Evolutionary conservation across 2,888 invertebrate species (phyloP).

Genomic region (Drosophila falleni): DNA sequence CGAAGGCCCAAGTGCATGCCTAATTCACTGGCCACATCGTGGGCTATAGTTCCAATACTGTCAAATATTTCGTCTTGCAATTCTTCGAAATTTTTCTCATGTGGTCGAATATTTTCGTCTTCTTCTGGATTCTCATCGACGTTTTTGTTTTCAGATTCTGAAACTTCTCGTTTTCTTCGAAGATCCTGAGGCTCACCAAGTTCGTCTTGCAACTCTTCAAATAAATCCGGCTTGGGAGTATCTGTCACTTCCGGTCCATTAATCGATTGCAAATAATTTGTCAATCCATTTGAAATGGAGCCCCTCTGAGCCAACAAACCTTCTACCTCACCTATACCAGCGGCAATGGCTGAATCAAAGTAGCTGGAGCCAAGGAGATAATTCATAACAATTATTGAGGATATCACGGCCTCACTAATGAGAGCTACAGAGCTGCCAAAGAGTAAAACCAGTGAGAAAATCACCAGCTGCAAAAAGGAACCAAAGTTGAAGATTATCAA

Average conservation of each 20-base stretch:
- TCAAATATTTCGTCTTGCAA: conserved; percentile 6
- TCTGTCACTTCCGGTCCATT: background rate
- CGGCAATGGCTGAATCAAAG: background rate
- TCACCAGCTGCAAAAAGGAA: conserved; percentile 21
- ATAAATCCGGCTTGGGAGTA: background rate
- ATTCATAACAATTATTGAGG: background rate
- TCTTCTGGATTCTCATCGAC: background rate
- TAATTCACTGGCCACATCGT: background rate
- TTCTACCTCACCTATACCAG: background rate
- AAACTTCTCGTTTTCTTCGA: background rate
- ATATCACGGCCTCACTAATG: background rate
- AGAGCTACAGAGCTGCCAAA: conserved; percentile 3
- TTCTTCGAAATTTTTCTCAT: background rate
- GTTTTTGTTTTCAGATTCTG: background rate
- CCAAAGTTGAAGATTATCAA: background rate
- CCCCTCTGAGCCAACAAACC: too few species aligned
- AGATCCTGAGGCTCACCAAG: background rate
- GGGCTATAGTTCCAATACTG: background rate
- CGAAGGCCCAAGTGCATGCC: conserved; percentile 9
- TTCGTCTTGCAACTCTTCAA: background rate
- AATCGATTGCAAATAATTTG: background rate
- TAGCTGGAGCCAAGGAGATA: background rate
- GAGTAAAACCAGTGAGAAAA: background rate
- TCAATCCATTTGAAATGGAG: background rate
- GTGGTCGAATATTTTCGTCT: background rate